phyloP scores from a whole-genome alignment of 2,888 invertebrate species.

The Drosophila colorata region DNA sequence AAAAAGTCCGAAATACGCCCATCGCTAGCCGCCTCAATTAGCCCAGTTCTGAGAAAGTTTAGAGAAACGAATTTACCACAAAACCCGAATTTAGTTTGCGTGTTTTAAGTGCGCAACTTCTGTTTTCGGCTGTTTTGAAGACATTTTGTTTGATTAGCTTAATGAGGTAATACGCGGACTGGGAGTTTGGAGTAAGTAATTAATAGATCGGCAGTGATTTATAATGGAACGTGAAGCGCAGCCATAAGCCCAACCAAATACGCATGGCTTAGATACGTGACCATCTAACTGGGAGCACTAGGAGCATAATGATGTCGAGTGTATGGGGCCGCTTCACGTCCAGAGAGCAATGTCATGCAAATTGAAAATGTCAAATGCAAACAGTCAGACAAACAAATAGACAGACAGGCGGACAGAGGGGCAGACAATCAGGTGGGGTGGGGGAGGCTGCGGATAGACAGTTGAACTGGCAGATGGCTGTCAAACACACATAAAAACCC shows the following conservation, averaged over 20 bases:
- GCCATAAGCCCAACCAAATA: slow-evolving; percentile 6
- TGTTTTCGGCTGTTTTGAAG: slow-evolving; percentile 31
- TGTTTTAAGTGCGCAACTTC: slow-evolving; percentile 34
- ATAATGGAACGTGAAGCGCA: slow-evolving; percentile 24
- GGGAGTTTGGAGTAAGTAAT: slow-evolving; percentile 10
- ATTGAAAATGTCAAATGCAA: slow-evolving; percentile 80
- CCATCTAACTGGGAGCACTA: slow-evolving; percentile 27
- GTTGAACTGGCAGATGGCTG: slow-evolving; percentile 64
- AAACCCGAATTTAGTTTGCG: slow-evolving; percentile 35
- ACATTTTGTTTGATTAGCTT: slow-evolving; percentile 57
- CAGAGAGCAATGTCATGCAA: slow-evolving; percentile 67
- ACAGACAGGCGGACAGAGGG: slow-evolving; percentile 18
- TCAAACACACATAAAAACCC: slow-evolving; percentile 61
- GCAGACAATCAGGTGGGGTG: slow-evolving; percentile 25
- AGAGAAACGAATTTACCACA: slow-evolving; percentile 1
- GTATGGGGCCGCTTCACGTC: slow-evolving; percentile 20
- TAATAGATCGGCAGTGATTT: slow-evolving; percentile 18
- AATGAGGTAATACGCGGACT: slow-evolving; percentile 24
- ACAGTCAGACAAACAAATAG: slow-evolving; percentile 47
- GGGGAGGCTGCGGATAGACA: slow-evolving; percentile 49
- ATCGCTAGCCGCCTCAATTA: slow-evolving; percentile 29
- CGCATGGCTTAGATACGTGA: slow-evolving; percentile 31
- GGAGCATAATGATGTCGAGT: slow-evolving; percentile 31
- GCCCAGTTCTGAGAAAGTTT: slow-evolving; percentile 24
- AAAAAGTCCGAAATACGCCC: slow-evolving; percentile 3